Percentiles rank a stretch among this genome's conserved stretches.
phyloP scores from a whole-genome alignment of 2,888 invertebrate genomes.

The Philereme vetulata region DNA sequence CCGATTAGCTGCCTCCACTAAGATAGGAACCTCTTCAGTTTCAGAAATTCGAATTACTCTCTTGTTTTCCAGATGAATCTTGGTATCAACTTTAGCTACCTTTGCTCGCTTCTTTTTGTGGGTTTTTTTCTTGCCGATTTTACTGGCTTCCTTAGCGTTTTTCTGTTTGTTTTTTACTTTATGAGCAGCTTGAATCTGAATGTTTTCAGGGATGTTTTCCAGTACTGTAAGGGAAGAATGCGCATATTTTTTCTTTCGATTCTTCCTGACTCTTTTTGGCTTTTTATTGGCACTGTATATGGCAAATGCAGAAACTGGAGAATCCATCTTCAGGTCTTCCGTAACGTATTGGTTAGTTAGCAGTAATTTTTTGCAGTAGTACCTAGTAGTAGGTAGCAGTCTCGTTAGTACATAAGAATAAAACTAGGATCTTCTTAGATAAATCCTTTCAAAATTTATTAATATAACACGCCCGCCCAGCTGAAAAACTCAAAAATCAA shows the following conservation, averaged over 20 bases:
- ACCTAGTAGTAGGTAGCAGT: too few species aligned
- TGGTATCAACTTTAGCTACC: conserved; percentile 31
- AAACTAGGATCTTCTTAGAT: too few species aligned
- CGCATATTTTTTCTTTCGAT: conserved; percentile 45
- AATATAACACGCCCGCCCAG: too few species aligned
- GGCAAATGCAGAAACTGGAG: conserved; percentile 71
- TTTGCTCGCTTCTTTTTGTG: conserved; percentile 61
- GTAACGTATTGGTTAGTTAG: neutral
- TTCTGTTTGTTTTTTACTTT: conserved; percentile 62
- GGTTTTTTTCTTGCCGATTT: conserved; percentile 57
- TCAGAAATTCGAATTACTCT: conserved; percentile 25
- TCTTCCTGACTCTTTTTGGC: conserved; percentile 50
- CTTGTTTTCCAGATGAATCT: conserved; percentile 26
- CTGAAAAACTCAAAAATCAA: too few species aligned
- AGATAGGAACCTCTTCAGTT: conserved; percentile 52
- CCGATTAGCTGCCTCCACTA: conserved; percentile 40
- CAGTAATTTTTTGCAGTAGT: too few species aligned
- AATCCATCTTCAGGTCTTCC: conserved; percentile 52
- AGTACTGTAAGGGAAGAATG: conserved; percentile 34
- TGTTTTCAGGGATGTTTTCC: conserved; percentile 45
- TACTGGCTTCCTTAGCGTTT: conserved; percentile 55
- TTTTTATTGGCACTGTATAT: conserved; percentile 64
- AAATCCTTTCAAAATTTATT: too few species aligned
- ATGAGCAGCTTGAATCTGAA: conserved; percentile 51
- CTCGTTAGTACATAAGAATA: too few species aligned